Base-by-base conservation (phyloP, 1,140 invertebrate genomes). In the Temnothorax nylanderi region DNA sequence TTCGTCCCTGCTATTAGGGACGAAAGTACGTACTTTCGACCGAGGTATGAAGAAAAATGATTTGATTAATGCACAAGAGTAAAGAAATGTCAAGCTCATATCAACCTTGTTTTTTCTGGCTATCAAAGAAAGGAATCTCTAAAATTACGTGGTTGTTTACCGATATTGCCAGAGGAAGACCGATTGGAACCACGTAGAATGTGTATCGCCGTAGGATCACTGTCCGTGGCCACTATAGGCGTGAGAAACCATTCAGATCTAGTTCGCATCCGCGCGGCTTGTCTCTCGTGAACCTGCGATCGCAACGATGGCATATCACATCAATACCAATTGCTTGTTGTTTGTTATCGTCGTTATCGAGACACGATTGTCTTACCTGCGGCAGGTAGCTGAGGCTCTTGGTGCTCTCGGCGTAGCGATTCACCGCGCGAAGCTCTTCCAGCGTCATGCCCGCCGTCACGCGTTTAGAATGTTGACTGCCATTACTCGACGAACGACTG, bases 211-310 rank as follows among this genome's bases (percentile, higher is more conserved):
- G 95, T 93, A 13, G 95, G 95, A 92, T 96, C 95, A 85, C 95
- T 95, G 82, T 96, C 95, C 47, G 95, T 94, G 37, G 92, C 93
- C 6, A 92, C 76, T 72, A 97, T 97, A 65, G 97, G 97, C 89
- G 97, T 97, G 93, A 99, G 96, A 96, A 99, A 99, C 98, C 98
- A 99, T 95, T 99, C 98, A 64, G 98, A 99, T 91, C 98, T 96
- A 64, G 98, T 98, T 94, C 98, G 96, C 98, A 99, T 99, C 89
- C 98, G 96, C 94, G 97, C 98, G 78, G 98, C 98, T 96, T 99
- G 98, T 94, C 98, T 96, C 96, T 99, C 98, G 96, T 99, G 98
- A 85, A 99, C 98, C 98, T 98, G 95, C 2, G n/a, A 49, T 26
- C 21, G 16, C 34, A 81, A 69, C 26, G 87, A 85, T 87, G 91